Conservation (phyloP, 2,113 vertebrate species). For the Muntiacus reevesi region DNA sequence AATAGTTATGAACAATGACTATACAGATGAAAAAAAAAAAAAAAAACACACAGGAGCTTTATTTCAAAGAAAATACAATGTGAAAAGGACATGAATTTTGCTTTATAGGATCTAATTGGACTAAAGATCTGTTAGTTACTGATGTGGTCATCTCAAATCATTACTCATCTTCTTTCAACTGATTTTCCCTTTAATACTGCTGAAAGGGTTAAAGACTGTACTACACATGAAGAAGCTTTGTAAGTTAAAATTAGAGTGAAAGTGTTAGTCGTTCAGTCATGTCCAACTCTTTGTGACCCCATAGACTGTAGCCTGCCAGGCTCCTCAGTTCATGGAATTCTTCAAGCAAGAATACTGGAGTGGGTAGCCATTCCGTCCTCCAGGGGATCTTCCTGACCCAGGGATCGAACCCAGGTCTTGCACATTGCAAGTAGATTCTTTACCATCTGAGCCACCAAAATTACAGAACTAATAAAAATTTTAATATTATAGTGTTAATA, state of each 20-base stretch:
- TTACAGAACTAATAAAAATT: background rate
- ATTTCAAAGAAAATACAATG: background rate
- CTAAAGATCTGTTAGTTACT: background rate
- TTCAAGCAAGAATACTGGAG: background rate
- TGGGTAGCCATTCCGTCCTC: background rate
- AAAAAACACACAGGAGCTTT: background rate
- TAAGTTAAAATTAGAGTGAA: background rate
- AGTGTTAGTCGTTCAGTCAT: background rate
- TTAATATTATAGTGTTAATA: background rate
- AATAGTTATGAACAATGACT: background rate
- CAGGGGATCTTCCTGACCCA: background rate
- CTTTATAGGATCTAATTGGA: background rate
- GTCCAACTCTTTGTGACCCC: background rate
- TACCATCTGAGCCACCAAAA: background rate
- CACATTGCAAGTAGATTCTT: background rate
- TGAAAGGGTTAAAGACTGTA: background rate
- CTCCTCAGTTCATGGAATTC: background rate
- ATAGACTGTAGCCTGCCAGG: background rate
- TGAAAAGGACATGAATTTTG: background rate
- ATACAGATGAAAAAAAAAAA: background rate
- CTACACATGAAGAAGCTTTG: background rate
- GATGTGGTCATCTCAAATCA: background rate
- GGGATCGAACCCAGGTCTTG: background rate
- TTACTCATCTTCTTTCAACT: background rate
- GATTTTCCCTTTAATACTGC: background rate